These are phyloP conservation scores for Gracilinanus agilis DNA, from an alignment of 2,113 vertebrate genomes.

Conservation along the genomic window DNA sequence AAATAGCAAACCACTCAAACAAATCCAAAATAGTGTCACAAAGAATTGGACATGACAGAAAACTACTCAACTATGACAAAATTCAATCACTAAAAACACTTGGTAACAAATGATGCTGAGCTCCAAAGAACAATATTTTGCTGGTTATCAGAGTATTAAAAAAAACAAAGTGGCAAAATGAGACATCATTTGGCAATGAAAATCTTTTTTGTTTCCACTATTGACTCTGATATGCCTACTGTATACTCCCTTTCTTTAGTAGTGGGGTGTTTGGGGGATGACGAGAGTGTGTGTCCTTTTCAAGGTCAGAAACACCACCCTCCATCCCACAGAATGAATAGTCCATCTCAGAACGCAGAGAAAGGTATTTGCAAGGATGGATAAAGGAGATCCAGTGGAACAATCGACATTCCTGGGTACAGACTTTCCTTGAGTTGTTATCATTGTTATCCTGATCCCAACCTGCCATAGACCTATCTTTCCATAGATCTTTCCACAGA, in stretches of 20 bases:
- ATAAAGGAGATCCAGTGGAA: neutral
- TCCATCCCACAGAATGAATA: neutral
- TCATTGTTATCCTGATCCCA: neutral
- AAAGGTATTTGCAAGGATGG: neutral
- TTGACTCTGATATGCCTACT: neutral
- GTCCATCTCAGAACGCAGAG: neutral
- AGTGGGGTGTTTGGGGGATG: neutral
- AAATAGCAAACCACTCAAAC: too few species aligned
- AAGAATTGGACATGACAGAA: too few species aligned
- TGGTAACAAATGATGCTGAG: neutral
- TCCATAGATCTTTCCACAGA: too few species aligned
- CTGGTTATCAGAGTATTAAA: neutral
- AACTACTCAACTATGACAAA: too few species aligned
- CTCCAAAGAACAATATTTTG: neutral
- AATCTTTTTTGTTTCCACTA: neutral
- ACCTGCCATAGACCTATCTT: neutral
- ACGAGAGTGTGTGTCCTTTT: neutral
- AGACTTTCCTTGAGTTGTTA: neutral
- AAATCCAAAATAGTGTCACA: too few species aligned
- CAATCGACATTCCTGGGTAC: neutral
- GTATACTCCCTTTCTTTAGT: neutral
- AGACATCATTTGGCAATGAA: neutral
- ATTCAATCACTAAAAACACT: neutral
- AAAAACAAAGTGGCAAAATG: neutral
- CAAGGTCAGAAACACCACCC: neutral